Percentiles rank a stretch among this genome's conserved stretches.
These are phyloP conservation scores for Haemorhous mexicanus DNA, from an alignment of 2,113 vertebrate species.

Conservation along the genomic window DNA sequence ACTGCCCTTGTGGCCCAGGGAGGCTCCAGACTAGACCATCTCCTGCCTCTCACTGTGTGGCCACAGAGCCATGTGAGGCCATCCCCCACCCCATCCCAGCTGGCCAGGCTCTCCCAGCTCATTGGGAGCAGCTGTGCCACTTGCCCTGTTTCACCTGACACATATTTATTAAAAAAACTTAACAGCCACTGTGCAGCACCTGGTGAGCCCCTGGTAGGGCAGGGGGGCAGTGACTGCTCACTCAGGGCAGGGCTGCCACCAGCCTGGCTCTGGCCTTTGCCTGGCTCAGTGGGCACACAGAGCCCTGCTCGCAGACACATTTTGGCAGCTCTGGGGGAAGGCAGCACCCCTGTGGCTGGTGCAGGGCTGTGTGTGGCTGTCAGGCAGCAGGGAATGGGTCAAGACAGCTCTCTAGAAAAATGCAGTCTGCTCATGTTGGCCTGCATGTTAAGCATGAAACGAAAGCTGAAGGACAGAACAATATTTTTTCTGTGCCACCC, in stretches of 20 bases:
- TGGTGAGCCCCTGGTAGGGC: neutral
- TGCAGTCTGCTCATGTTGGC: neutral
- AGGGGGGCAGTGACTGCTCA: neutral
- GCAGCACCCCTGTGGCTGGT: rapidly evolving
- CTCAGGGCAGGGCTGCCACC: neutral
- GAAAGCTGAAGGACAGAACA: neutral
- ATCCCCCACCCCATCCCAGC: too few relatives aligned
- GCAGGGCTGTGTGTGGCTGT: neutral
- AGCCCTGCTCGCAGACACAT: neutral
- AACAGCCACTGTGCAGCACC: neutral
- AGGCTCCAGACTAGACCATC: rapidly evolving
- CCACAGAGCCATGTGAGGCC: rapidly evolving
- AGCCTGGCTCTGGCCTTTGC: neutral
- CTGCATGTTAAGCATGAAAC: neutral
- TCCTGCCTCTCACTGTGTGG: neutral
- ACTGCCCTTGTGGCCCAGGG: rapidly evolving
- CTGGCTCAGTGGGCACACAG: neutral
- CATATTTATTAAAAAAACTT: neutral
- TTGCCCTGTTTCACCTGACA: neutral
- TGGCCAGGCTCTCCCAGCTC: neutral
- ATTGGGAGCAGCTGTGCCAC: neutral
- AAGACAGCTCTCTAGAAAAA: neutral
- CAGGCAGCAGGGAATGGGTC: neutral
- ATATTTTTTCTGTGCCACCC: neutral
- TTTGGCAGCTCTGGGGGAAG: neutral